Conservation (phyloP, 2,888 invertebrate genomes). For the Willowsia nigromaculata region DNA sequence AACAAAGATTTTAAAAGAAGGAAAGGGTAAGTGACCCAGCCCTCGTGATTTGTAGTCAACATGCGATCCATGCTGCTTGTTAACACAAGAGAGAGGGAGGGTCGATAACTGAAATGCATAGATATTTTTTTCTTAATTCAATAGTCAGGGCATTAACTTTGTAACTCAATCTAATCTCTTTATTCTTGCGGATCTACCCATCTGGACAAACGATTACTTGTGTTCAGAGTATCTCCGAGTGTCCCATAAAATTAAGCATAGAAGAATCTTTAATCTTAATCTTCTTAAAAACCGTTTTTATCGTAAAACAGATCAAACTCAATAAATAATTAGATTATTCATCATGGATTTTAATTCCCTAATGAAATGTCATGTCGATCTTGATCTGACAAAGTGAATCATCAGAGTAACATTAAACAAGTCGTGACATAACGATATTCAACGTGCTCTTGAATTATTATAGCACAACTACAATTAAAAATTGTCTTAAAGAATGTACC, state of each 20-base stretch:
- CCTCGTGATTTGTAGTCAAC: slow-evolving; percentile 34
- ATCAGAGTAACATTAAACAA: not conserved
- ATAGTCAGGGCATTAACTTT: not conserved
- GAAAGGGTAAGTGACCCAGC: slow-evolving; percentile 46
- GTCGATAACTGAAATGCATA: not conserved
- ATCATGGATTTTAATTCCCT: not conserved
- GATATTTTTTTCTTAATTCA: not conserved
- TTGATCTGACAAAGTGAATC: not conserved
- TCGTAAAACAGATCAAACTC: not conserved
- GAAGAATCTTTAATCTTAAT: too few species aligned
- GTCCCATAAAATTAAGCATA: not conserved
- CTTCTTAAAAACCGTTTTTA: not conserved
- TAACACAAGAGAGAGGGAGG: not conserved
- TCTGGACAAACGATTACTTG: not conserved
- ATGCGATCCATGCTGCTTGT: not conserved
- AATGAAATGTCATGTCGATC: not conserved
- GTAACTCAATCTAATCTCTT: not conserved
- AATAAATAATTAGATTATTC: not conserved
- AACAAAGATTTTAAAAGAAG: not conserved
- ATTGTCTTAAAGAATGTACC: slow-evolving; percentile 21
- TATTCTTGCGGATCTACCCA: not conserved
- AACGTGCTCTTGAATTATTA: not conserved
- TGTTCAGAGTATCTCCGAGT: not conserved
- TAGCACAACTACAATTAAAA: not conserved
- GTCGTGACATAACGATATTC: not conserved